A percentile compares a stretch with the other conserved stretches of the same genome.
phyloP scores from a whole-genome alignment of 2,888 invertebrate species.

The Tortricodes alternella region DNA sequence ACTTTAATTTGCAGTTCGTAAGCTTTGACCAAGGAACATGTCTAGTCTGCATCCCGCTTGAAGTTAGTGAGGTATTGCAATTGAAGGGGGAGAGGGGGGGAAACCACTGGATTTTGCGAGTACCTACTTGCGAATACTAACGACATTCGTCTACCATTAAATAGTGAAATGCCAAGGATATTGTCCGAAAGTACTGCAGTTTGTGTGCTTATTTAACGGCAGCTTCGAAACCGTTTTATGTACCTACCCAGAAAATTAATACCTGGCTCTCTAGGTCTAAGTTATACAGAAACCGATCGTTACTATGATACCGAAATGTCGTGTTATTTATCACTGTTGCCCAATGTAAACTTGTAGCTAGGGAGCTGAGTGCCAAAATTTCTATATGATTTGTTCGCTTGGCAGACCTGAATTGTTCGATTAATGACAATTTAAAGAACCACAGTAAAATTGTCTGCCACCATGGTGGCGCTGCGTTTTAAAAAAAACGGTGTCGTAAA shows the following conservation, averaged over 20 bases:
- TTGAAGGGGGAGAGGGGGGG: constrained; percentile 49
- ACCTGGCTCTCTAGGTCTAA: too few species aligned
- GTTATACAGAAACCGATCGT: too few species aligned
- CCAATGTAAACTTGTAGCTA: too few species aligned
- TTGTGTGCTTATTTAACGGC: constrained; percentile 69
- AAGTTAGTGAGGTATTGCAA: constrained; percentile 43
- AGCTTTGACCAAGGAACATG: neutral
- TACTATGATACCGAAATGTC: too few species aligned
- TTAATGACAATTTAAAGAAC: too few species aligned
- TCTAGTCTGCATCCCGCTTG: constrained; percentile 33
- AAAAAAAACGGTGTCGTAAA: too few species aligned
- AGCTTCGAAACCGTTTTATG: constrained; percentile 43
- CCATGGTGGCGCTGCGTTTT: too few species aligned
- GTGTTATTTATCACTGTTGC: too few species aligned
- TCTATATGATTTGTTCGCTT: too few species aligned
- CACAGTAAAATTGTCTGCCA: too few species aligned
- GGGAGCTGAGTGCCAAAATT: too few species aligned
- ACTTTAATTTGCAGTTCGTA: neutral
- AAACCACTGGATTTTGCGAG: constrained; percentile 70
- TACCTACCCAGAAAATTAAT: neutral
- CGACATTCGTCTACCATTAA: constrained; percentile 77
- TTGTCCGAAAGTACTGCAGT: constrained; percentile 66
- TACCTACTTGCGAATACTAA: constrained; percentile 72
- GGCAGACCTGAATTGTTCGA: too few species aligned
- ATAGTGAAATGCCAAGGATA: constrained; percentile 71